phyloP scores from a whole-genome alignment of 2,113 vertebrate genomes.

The Sinocyclocheilus rhinocerous region DNA sequence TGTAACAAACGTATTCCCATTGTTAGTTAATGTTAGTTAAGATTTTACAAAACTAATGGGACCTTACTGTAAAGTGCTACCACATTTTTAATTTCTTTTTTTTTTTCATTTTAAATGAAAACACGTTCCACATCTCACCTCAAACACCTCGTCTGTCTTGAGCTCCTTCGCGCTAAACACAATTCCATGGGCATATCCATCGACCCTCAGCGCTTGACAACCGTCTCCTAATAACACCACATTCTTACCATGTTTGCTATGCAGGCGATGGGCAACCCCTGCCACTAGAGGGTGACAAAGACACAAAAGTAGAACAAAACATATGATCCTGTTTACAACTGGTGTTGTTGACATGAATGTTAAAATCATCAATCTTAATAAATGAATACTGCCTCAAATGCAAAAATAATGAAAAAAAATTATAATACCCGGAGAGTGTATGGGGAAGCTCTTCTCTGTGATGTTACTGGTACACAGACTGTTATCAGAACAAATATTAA shows the following conservation, averaged over 20 bases:
- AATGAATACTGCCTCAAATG: not conserved
- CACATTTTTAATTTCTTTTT: not conserved
- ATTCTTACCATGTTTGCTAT: conserved; percentile 86
- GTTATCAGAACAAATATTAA: conserved; percentile 74
- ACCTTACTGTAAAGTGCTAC: not conserved
- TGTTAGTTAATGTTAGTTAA: not conserved
- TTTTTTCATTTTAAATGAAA: not conserved
- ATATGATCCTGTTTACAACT: not conserved
- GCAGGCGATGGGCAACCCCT: conserved; percentile 87
- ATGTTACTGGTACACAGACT: conserved; percentile 87
- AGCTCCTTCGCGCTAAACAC: conserved; percentile 89
- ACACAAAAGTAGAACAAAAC: not conserved
- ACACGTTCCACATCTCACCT: conserved; percentile 71
- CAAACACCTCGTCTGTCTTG: conserved; percentile 84
- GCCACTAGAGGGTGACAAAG: conserved; percentile 71
- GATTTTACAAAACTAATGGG: not conserved
- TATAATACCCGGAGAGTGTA: conserved; percentile 84
- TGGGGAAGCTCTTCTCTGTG: conserved; percentile 89
- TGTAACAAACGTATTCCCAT: not conserved
- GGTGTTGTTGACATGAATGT: not conserved
- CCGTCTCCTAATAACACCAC: conserved; percentile 85
- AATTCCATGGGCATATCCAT: conserved; percentile 85
- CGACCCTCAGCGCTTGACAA: conserved; percentile 81
- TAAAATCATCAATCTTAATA: not conserved
- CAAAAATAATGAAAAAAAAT: not conserved